phyloP scores from a whole-genome alignment of 1,140 invertebrate species.

The Tachypleus tridentatus region DNA sequence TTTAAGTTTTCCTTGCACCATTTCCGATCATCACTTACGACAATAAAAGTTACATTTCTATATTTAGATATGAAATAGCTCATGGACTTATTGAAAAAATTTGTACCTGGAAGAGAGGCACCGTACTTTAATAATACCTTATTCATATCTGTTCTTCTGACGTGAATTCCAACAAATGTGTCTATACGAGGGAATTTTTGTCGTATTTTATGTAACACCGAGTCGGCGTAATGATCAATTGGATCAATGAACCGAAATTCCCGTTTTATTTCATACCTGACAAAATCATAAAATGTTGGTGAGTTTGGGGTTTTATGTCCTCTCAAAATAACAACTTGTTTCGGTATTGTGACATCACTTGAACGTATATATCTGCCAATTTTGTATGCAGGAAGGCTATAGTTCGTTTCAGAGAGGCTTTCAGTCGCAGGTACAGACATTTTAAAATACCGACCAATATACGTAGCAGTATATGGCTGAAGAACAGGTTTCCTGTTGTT shows the following conservation, averaged over 20 bases:
- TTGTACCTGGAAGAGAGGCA: conserved; percentile 38
- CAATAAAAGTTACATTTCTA: conserved; percentile 39
- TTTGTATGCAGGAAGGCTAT: not conserved
- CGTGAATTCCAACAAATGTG: conserved; percentile 44
- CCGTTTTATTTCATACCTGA: not conserved
- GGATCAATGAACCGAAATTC: not conserved
- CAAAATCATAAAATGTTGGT: not conserved
- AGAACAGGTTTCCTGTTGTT: conserved; percentile 35
- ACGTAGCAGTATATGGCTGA: not conserved
- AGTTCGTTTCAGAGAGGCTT: not conserved
- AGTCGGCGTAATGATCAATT: not conserved
- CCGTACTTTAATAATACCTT: conserved; percentile 41
- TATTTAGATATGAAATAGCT: conserved; percentile 42
- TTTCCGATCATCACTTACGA: conserved; percentile 47
- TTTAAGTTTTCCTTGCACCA: conserved; percentile 40
- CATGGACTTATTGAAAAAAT: conserved; percentile 45
- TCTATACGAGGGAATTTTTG: not conserved
- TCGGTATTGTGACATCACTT: not conserved
- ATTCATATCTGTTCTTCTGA: conserved; percentile 47
- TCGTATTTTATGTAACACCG: not conserved
- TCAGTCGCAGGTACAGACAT: not conserved
- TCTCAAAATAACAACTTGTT: not conserved
- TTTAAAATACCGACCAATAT: not conserved
- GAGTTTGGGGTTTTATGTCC: not conserved
- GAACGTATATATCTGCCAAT: not conserved